phyloP scores from a whole-genome alignment of 2,113 vertebrate species.

The Dunckerocampus dactyliophorus region DNA sequence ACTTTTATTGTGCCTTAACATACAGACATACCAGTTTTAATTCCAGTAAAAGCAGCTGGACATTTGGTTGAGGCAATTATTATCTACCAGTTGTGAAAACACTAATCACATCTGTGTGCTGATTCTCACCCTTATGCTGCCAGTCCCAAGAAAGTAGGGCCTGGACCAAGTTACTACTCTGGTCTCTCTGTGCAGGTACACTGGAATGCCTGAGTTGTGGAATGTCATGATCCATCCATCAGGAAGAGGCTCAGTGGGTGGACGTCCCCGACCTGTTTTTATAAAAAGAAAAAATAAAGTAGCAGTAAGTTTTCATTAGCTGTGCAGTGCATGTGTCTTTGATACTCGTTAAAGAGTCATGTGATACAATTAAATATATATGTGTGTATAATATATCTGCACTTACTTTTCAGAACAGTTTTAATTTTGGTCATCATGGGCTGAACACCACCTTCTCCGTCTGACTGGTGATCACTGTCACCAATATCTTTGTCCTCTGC shows the following conservation, averaged over 20 bases:
- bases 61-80: no score
- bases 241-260: slow-evolving; percentile 94
- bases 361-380: neutral
- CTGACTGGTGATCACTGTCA: slow-evolving; percentile 93
- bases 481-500: slow-evolving; percentile 82
- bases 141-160: slow-evolving; percentile 97
- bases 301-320: neutral
- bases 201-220: slow-evolving; percentile 98
- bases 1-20: no score
- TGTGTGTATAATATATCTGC: neutral
- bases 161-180: slow-evolving; percentile 98
- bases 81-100: no score
- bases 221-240: slow-evolving; percentile 99
- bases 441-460: slow-evolving; percentile 91
- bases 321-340: neutral
- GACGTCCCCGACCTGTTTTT: slow-evolving; percentile 88
- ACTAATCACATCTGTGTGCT: neutral
- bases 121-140: slow-evolving; percentile 92
- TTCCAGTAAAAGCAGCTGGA: no score
- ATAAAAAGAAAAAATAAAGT: neutral
- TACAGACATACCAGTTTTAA: no score
- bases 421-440: slow-evolving; percentile 99
- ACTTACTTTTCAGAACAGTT: slow-evolving; percentile 98
- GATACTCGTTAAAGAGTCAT: no score
- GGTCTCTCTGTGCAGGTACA: slow-evolving; percentile 97